Conservation (phyloP, 2,888 invertebrate species). For the Cerastoderma edule region DNA sequence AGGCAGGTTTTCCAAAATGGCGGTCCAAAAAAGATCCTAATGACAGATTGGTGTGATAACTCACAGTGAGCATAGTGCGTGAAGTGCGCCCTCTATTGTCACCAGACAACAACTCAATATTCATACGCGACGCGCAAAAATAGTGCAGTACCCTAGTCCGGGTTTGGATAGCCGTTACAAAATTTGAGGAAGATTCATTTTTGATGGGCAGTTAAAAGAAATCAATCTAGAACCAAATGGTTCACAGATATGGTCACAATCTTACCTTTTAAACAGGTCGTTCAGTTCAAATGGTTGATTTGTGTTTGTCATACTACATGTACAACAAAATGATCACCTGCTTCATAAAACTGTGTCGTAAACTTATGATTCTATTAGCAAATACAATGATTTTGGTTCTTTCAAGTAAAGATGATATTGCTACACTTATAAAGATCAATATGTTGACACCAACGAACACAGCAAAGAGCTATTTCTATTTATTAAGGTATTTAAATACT, state of each 20-base stretch:
- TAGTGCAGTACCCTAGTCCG: not conserved
- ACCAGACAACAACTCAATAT: conserved; percentile 8
- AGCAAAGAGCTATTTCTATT: not conserved
- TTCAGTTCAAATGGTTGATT: not conserved
- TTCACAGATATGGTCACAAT: not conserved
- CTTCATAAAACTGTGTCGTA: too few relatives aligned
- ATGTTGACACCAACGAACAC: too few relatives aligned
- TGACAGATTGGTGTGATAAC: conserved; percentile 12
- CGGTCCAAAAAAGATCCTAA: not conserved
- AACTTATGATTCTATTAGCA: too few relatives aligned
- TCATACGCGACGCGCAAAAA: not conserved
- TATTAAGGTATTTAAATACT: not conserved
- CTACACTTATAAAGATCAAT: not conserved
- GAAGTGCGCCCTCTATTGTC: conserved; percentile 25
- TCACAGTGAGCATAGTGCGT: conserved; percentile 13
- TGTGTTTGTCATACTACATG: not conserved
- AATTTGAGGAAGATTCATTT: not conserved
- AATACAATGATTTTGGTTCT: not conserved
- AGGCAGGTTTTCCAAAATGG: too few relatives aligned
- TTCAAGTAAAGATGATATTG: not conserved
- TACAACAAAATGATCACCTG: too few relatives aligned
- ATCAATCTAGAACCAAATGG: not conserved
- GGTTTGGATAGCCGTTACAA: not conserved
- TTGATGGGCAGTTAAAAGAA: not conserved
- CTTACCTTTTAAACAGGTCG: not conserved